Evolutionary conservation across 2,113 vertebrate species (phyloP).

Genomic region (Pundamilia nyererei): DNA sequence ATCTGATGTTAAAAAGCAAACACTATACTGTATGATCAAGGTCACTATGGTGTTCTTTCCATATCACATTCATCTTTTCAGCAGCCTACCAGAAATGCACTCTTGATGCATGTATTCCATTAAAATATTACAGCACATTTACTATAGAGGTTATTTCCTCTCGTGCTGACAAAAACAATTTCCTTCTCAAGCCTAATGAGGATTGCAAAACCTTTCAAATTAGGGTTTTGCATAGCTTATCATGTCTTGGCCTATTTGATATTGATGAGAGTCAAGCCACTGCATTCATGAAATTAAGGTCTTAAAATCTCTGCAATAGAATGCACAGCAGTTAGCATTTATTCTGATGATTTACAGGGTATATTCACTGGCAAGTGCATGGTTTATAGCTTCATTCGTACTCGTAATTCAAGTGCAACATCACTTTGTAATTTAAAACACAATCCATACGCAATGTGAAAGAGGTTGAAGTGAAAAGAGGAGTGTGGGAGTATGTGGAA

Average conservation of each 20-base stretch:
- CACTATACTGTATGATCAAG: constrained; percentile 15
- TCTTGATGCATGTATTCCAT: constrained; percentile 30
- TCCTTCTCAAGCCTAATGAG: constrained; percentile 55
- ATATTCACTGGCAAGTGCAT: constrained; percentile 21
- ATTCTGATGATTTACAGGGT: constrained; percentile 43
- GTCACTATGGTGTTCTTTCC: background rate
- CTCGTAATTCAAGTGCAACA: constrained; percentile 39
- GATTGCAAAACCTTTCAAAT: constrained; percentile 54
- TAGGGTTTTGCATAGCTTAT: constrained; percentile 39
- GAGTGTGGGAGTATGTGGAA: background rate
- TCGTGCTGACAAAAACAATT: constrained; percentile 55
- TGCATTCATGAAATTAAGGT: constrained; percentile 47
- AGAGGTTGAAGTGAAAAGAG: background rate
- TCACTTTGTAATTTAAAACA: constrained; percentile 22
- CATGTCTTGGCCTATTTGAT: constrained; percentile 32
- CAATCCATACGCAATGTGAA: constrained; percentile 25
- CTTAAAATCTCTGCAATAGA: constrained; percentile 25
- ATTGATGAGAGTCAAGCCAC: constrained; percentile 50
- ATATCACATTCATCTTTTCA: constrained; percentile 20
- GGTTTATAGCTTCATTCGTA: constrained; percentile 33
- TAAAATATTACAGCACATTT: constrained; percentile 51
- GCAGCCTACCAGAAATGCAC: constrained; percentile 14
- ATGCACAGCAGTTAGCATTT: constrained; percentile 38
- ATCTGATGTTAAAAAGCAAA: background rate
- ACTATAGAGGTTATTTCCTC: constrained; percentile 48